These are phyloP conservation scores for Aulostomus chinensis DNA, from an alignment of 2,797 vertebrate species.

Conservation along the genomic window DNA sequence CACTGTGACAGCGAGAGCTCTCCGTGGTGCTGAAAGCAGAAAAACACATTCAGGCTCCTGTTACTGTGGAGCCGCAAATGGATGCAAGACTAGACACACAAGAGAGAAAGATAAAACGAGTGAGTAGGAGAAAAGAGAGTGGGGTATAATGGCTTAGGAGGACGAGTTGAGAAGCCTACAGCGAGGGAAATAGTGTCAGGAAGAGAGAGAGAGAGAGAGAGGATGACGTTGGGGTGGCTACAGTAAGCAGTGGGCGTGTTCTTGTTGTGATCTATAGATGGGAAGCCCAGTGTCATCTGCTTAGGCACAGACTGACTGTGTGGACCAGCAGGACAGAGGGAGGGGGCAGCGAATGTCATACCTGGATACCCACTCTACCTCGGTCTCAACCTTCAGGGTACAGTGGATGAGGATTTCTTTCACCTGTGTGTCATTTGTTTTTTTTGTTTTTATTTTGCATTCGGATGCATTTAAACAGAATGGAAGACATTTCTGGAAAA, in stretches of 20 bases:
- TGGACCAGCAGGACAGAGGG: slow-evolving; percentile 55
- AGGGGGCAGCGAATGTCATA: slow-evolving; percentile 66
- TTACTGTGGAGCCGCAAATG: slow-evolving; percentile 63
- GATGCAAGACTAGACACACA: slow-evolving; percentile 61
- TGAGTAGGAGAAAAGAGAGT: slow-evolving; percentile 44
- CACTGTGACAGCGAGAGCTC: slow-evolving; percentile 67
- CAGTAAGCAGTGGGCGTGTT: slow-evolving; percentile 83
- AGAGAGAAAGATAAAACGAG: slow-evolving; percentile 64
- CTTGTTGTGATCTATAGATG: slow-evolving; percentile 84
- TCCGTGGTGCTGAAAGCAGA: slow-evolving; percentile 79
- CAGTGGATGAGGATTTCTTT: slow-evolving; percentile 37
- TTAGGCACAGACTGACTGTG: slow-evolving; percentile 81
- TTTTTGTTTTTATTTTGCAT: slow-evolving; percentile 19
- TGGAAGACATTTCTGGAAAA: slow-evolving; percentile 18
- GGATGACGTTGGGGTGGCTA: slow-evolving; percentile 66
- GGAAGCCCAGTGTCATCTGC: slow-evolving; percentile 91
- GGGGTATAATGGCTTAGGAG: slow-evolving; percentile 26
- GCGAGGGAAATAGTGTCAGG: slow-evolving; percentile 47
- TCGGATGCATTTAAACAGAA: slow-evolving; percentile 23
- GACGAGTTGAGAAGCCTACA: slow-evolving; percentile 41
- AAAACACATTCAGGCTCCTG: slow-evolving; percentile 60
- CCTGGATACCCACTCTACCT: slow-evolving; percentile 42
- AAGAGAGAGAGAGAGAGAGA: slow-evolving; percentile 50
- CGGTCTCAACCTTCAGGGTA: slow-evolving; percentile 24
- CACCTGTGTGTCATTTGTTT: slow-evolving; percentile 21